A percentile compares a stretch with the other conserved stretches of the same genome.
phyloP scores from a whole-genome alignment of 1,140 invertebrate genomes.

The Zaprionus africanus region DNA sequence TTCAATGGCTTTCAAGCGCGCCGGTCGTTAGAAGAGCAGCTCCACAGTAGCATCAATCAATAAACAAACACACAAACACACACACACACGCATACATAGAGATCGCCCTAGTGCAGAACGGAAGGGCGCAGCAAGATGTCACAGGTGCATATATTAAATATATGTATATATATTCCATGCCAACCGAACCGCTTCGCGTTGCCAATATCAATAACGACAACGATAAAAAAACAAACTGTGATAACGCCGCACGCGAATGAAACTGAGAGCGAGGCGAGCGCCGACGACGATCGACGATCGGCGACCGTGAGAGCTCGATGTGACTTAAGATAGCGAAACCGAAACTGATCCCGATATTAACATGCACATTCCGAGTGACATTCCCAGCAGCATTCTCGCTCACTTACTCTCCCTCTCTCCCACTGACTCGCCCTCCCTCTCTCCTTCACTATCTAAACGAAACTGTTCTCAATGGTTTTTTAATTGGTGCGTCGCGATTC shows the following conservation, averaged over 20 bases:
- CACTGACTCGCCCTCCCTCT: neutral
- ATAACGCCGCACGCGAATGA: constrained; percentile 54
- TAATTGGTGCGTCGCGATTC: constrained; percentile 64
- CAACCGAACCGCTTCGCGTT: neutral
- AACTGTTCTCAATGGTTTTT: constrained; percentile 48
- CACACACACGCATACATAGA: neutral
- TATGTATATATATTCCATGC: neutral
- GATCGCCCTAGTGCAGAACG: neutral
- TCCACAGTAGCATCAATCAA: constrained; percentile 37
- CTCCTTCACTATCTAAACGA: neutral
- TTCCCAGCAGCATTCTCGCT: neutral
- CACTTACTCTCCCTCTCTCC: neutral
- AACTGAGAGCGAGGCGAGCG: constrained; percentile 56
- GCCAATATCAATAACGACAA: constrained; percentile 1
- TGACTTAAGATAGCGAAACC: constrained; percentile 27
- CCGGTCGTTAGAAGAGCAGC: constrained; percentile 38
- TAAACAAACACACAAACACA: neutral
- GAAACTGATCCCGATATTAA: constrained; percentile 30
- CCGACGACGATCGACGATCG: no score
- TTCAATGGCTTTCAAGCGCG: constrained; percentile 55
- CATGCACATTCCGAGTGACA: constrained; percentile 5
- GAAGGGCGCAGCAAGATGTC: constrained; percentile 50
- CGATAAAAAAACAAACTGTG: constrained; percentile 1
- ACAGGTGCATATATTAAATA: constrained; percentile 46
- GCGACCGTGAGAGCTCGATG: constrained; percentile 54